Conservation (phyloP, 2,888 invertebrate species). For the Campoplex nolae region DNA sequence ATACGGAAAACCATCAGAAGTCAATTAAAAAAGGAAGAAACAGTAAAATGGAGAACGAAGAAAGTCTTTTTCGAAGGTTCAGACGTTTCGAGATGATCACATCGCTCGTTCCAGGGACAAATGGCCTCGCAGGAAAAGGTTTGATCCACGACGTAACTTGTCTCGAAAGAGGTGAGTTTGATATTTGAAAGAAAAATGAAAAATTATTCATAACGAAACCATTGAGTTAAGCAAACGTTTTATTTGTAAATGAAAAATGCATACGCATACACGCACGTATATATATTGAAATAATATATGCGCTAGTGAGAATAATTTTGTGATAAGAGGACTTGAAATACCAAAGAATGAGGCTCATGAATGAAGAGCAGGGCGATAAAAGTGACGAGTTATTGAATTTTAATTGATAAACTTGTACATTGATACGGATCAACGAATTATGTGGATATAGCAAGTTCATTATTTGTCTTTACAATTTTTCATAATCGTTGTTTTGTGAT, state of each 20-base stretch:
- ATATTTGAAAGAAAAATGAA: neutral
- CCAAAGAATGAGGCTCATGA: slow-evolving; percentile 69
- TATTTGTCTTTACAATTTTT: slow-evolving; percentile 24
- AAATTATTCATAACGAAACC: neutral
- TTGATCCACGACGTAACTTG: slow-evolving; percentile 40
- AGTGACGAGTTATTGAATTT: slow-evolving; percentile 47
- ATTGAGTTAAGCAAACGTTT: slow-evolving; percentile 26
- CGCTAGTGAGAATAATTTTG: slow-evolving; percentile 74
- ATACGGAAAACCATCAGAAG: slow-evolving; percentile 58
- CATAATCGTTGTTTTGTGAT: slow-evolving; percentile 28
- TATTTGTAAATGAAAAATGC: slow-evolving; percentile 22
- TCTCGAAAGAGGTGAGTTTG: slow-evolving; percentile 44
- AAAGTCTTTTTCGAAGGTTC: slow-evolving; percentile 18
- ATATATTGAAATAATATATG: slow-evolving; percentile 27
- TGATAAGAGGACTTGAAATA: slow-evolving; percentile 72
- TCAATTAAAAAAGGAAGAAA: slow-evolving; percentile 63
- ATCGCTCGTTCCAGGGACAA: neutral
- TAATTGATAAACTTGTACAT: slow-evolving; percentile 12
- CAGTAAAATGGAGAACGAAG: slow-evolving; percentile 10
- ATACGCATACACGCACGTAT: slow-evolving; percentile 1
- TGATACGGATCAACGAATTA: slow-evolving; percentile 51
- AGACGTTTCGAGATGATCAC: neutral
- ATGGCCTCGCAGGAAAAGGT: slow-evolving; percentile 33
- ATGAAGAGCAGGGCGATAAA: slow-evolving; percentile 18
- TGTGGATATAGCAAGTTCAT: slow-evolving; percentile 20